Base-by-base conservation (phyloP, 2,888 invertebrate genomes). In the Callimorpha dominula region DNA sequence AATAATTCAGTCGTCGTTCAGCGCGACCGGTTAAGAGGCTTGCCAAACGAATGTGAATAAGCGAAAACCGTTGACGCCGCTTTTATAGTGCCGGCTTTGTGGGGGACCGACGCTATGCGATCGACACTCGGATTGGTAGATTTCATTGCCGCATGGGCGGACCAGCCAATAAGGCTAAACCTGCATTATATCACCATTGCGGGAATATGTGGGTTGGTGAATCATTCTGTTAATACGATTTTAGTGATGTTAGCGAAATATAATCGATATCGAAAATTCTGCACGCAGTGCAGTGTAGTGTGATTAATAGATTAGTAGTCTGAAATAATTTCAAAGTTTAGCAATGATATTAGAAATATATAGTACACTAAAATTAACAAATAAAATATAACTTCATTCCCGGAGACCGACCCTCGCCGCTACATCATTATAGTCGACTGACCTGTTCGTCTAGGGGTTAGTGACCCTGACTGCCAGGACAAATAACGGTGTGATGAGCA, bases 11-110 rank as follows among this genome's bases (percentile, higher is more conserved):
- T 95, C 93, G 92, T 92, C 96, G 96, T 96, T 96, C 96, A 94
- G 96, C 96, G 91, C 89, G 92, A 96, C 97, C 97, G 96, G 97
- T 95, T 94, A 97, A 96, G 97, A 95, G 96, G 97, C 96, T 96
- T 96, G 95, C 96, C 96, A 96, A 97, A 97, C 97, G 96, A 96
- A 96, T 95, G 94, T 94, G 96, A 95, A 94, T 84, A 84, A 83
- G 83, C 88, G 91, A 94, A 93, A 90, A 89, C 90, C 89, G 91
- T 91, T 92, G 87, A 89, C 86, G 90, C 87, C 85, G 89, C 94
- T 96, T 97, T 94, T 97, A 97, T 97, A 97, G 81, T 65, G 67
- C 78, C 84, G 83, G 89, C 91, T 91, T 90, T 91, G 91, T 93
- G 94, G 95, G 92, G 92, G 90, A 91, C 85, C 91, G 95, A 96